Evolutionary conservation across 2,113 vertebrate genomes (phyloP), one percentile per base, ranked within the genome.

Genomic region (Pandion haliaetus): DNA sequence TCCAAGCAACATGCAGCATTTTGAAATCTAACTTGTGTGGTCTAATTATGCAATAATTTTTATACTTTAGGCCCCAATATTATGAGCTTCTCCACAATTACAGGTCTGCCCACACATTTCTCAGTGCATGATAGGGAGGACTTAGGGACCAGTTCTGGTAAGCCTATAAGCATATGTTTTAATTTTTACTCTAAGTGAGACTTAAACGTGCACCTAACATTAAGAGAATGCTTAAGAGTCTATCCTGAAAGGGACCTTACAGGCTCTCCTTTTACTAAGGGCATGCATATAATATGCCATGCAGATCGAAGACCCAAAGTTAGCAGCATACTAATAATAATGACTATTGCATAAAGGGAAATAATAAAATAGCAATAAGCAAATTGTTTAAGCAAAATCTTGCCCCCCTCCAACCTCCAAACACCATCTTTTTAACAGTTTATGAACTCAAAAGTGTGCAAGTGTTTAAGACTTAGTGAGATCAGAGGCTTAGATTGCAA

Each of bases 21-120:
- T 96, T 96, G 93, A 97, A 97, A 97, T 96, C 87, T 95, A 92
- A 94, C 96, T 91, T 96, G 94, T 97, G 97, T 96, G 97, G 94
- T 97, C 96, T 97, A 96, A 96, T 97, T 96, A 96, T 94, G 93
- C 96, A 97, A 96, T 93, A 84, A 93, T 95, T 97, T 95, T 96
- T 97, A 94, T 95, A 97, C 93, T 97, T 96, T 91, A 96, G 92
- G 95, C 81, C 94, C 83, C 81, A 79, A 95, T 96, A 96, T 96
- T 96, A 97, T 95, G 69, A 96, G 96, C 96, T 94, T 94, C 94
- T 95, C 81, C 91, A 97, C 93, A 95, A 91, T 95, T 96, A 93
- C 10, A n/a, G 66, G 62, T 82, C 94, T 96, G 87, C 96, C 96
- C 87, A 96, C 81, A 82, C 96, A 71, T 87, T 97, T 97, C 96